Conservation (phyloP, 2,888 invertebrate species). For the Brenthis hecate region DNA sequence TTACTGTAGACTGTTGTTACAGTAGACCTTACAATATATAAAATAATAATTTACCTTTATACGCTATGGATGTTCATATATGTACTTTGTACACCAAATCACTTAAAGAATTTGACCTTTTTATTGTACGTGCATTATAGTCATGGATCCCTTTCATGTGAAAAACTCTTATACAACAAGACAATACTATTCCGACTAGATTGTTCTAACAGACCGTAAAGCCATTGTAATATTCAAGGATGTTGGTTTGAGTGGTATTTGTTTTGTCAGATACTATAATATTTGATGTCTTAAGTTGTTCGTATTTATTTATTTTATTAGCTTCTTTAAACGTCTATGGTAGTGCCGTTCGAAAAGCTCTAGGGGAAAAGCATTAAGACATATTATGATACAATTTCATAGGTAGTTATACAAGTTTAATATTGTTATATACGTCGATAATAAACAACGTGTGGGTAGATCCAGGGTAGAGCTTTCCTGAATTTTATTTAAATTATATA, state of each 20-base stretch:
- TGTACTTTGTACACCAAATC: background rate
- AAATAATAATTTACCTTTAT: slow-evolving; percentile 3
- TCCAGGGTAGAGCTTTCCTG: too few relatives aligned
- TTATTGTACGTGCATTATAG: slow-evolving; percentile 28
- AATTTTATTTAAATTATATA: too few relatives aligned
- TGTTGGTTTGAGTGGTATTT: slow-evolving; percentile 11
- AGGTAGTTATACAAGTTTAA: too few relatives aligned
- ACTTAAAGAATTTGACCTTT: slow-evolving; percentile 34
- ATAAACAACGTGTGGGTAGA: too few relatives aligned
- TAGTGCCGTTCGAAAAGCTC: background rate
- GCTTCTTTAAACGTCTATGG: background rate
- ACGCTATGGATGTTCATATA: background rate
- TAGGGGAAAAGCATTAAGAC: too few relatives aligned
- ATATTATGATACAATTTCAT: too few relatives aligned
- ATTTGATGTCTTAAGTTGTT: background rate
- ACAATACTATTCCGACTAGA: slow-evolving; percentile 31
- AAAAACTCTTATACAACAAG: slow-evolving; percentile 33
- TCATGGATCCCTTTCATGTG: slow-evolving; percentile 32
- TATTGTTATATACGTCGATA: too few relatives aligned
- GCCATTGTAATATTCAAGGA: slow-evolving; percentile 29
- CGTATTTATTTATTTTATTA: background rate
- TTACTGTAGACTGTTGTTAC: too few relatives aligned
- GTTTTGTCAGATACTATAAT: background rate
- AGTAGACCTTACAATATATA: slow-evolving; percentile 4
- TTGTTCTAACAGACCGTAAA: slow-evolving; percentile 45